Evolutionary conservation across 2,797 vertebrate species (phyloP).

Genomic region (Chelon labrosus): DNA sequence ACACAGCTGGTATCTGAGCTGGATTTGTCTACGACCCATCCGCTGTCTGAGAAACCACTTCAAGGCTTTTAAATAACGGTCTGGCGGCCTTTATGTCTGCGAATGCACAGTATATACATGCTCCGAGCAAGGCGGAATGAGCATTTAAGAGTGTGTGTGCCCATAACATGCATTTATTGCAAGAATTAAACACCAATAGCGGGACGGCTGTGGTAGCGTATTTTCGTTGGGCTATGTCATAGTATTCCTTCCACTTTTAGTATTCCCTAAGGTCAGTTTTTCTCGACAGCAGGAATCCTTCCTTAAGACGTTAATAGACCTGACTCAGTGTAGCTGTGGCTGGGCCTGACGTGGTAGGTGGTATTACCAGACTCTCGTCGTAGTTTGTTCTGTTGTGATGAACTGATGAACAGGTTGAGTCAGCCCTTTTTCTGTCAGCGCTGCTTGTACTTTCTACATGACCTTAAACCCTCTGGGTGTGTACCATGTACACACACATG

Average conservation of each 20-base stretch:
- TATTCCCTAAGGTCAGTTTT: constrained; percentile 25
- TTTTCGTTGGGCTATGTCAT: constrained; percentile 25
- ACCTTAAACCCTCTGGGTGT: constrained; percentile 55
- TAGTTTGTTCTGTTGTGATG: constrained; percentile 48
- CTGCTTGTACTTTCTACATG: constrained; percentile 45
- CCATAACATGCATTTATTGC: constrained; percentile 20
- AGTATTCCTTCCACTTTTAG: constrained; percentile 21
- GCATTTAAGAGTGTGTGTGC: constrained; percentile 9
- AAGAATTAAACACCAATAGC: constrained; percentile 17
- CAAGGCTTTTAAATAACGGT: constrained; percentile 64
- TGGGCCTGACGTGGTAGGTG: constrained; percentile 26
- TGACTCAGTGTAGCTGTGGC: constrained; percentile 21
- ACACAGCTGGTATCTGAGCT: constrained; percentile 80
- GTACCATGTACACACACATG: constrained; percentile 2
- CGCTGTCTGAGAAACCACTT: constrained; percentile 71
- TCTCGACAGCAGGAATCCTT: constrained; percentile 2
- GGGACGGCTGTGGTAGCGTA: background rate
- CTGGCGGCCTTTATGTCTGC: constrained; percentile 54
- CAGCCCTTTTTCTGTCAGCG: constrained; percentile 49
- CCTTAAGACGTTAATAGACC: background rate
- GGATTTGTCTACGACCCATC: constrained; percentile 62
- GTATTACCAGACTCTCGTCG: constrained; percentile 37
- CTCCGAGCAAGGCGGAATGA: constrained; percentile 20
- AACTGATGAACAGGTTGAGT: constrained; percentile 65
- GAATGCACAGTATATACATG: constrained; percentile 28